A percentile compares a stretch with the other conserved stretches of the same genome.
Evolutionary conservation across 2,888 invertebrate genomes (phyloP).

Genomic region (Stratiomys singularior): DNA sequence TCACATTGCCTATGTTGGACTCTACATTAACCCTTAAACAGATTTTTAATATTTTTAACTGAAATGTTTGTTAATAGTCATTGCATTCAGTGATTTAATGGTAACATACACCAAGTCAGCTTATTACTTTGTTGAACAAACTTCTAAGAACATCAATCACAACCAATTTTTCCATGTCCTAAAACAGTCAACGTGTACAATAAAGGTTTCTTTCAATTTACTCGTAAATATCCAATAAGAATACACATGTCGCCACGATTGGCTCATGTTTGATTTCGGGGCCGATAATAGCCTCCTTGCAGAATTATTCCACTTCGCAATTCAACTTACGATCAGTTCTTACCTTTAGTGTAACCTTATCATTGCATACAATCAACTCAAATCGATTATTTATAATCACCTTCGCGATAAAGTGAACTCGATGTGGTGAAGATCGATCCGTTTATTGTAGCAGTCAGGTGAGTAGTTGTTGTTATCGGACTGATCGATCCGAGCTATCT

Average conservation of each 20-base stretch:
- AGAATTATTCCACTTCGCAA: background rate
- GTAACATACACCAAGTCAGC: too few relatives aligned
- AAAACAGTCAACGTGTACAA: too few relatives aligned
- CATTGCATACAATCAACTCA: constrained; percentile 14
- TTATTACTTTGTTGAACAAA: too few relatives aligned
- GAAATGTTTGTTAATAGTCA: too few relatives aligned
- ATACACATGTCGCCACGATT: constrained; percentile 29
- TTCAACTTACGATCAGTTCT: constrained; percentile 1
- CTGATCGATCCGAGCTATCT: background rate
- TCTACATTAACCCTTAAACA: too few relatives aligned
- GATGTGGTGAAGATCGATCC: background rate
- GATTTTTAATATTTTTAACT: too few relatives aligned
- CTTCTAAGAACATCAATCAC: too few relatives aligned
- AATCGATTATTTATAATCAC: constrained; percentile 44
- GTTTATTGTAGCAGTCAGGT: constrained; percentile 18
- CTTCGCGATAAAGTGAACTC: background rate
- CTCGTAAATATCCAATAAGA: constrained; percentile 26
- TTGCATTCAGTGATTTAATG: too few relatives aligned
- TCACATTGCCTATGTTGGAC: too few relatives aligned
- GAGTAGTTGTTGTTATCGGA: constrained; percentile 19
- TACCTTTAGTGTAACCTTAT: constrained; percentile 18
- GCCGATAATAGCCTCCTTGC: background rate
- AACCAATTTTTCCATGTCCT: too few relatives aligned
- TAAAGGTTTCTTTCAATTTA: background rate
- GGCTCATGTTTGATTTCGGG: constrained; percentile 10